Evolutionary conservation across 2,113 vertebrate genomes (phyloP), one percentile per base, ranked within the genome.

Genomic region (Tetrao urogallus): DNA sequence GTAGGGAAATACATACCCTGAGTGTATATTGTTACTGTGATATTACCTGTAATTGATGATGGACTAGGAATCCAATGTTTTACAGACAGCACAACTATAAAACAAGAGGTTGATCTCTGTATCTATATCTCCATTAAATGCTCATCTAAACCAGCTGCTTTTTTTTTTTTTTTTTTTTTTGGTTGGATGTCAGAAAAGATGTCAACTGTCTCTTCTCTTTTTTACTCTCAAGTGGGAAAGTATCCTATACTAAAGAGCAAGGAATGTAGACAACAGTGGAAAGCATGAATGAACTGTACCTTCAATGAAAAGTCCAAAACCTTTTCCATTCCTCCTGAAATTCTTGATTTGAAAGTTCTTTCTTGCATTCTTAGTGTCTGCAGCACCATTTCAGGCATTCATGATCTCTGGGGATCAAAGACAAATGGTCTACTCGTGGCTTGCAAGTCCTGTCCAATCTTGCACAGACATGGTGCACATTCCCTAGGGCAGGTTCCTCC

Each of bases 391-490:
- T 34, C 27, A 76, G 34, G 11, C 7, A 22, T 50, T 38, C 22
- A 5, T 9, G 24, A 32, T 74, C 66, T 58, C 36, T 36, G 24
- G 11, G 32, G 34, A 84, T 8, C 45, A 30, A 58, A 8, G 30
- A 27, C 2, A 5, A 67, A 48, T 45, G 3, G 17, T 5, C 54
- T 24, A 50, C 24, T 72, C 1, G 0, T 1, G 2, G 19, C 13
- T 54, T 47, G 22, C 10, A 52, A 25, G 28, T 36, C 30, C 30
- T 72, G 18, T 15, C 8, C 38, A 76, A 14, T 40, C 25, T 43
- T 61, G 34, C 15, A n/a, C 24, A 30, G 10, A 27, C 60, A 78
- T 22, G 1, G 0, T 36, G 24, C 3, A 2, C 36, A 48, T 30
- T 18, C 1, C 0, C 25, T 20, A 24, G 13, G 11, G 6, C 12